Evolutionary conservation across 2,797 vertebrate genomes (phyloP).

Genomic region (Fistularia commersonii): DNA sequence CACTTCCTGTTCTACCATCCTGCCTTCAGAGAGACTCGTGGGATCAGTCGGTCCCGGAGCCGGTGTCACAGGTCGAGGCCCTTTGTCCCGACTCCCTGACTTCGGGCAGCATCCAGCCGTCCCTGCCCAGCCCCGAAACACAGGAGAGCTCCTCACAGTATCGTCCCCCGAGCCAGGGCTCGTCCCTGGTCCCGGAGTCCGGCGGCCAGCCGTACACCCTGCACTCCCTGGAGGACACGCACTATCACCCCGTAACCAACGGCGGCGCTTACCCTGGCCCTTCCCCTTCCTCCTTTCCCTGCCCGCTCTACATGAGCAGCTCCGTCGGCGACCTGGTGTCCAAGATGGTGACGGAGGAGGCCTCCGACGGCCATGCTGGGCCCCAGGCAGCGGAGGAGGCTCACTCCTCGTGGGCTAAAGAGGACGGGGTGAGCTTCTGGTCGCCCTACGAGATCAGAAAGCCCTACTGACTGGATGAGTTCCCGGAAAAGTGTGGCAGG

Average conservation of each 20-base stretch:
- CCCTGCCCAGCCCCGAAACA: constrained; percentile 75
- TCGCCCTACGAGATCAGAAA: constrained; percentile 83
- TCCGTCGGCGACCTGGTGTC: constrained; percentile 73
- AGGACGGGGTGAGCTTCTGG: constrained; percentile 81
- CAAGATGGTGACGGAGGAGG: constrained; percentile 76
- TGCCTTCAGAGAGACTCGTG: constrained; percentile 84
- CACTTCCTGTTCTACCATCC: constrained; percentile 6
- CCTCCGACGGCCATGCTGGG: constrained; percentile 54
- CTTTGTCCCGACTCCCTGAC: constrained; percentile 74
- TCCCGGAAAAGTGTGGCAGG: no score
- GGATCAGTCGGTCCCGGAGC: constrained; percentile 80
- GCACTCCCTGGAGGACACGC: constrained; percentile 83
- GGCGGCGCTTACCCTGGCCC: constrained; percentile 65
- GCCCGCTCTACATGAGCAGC: constrained; percentile 76
- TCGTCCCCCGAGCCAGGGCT: constrained; percentile 72
- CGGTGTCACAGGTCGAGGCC: constrained; percentile 73
- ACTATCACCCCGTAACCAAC: constrained; percentile 69
- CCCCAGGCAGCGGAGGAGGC: constrained; percentile 49
- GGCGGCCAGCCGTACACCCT: constrained; percentile 79
- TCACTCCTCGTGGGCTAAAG: constrained; percentile 81
- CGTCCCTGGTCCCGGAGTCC: constrained; percentile 59
- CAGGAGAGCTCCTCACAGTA: constrained; percentile 70
- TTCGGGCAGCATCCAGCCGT: constrained; percentile 50
- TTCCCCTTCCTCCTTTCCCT: constrained; percentile 66
- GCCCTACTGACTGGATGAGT: constrained; percentile 70